Evolutionary conservation across 1,140 invertebrate genomes (phyloP).

Genomic region (Brachionus asplanchnoidis): DNA sequence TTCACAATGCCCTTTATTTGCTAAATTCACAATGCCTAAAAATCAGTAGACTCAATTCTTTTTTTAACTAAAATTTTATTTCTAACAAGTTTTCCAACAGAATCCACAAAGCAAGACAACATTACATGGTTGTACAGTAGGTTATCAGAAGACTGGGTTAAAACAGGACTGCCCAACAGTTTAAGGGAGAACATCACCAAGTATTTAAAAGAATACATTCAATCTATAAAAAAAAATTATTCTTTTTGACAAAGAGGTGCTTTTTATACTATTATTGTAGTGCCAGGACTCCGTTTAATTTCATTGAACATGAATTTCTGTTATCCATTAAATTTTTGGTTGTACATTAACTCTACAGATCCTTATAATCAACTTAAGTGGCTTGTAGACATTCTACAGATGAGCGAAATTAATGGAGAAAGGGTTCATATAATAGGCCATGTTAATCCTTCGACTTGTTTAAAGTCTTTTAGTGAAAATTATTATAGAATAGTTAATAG

Average conservation of each 20-base stretch:
- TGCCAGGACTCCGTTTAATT: constrained; percentile 59
- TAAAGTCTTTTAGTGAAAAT: constrained; percentile 61
- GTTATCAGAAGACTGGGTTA: constrained; percentile 6
- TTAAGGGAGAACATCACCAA: constrained; percentile 7
- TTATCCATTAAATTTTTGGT: constrained; percentile 67
- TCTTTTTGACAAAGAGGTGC: background rate
- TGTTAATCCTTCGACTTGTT: constrained; percentile 74
- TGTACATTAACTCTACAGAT: constrained; percentile 89
- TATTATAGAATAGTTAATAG: constrained; percentile 54
- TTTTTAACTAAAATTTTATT: background rate
- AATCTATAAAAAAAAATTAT: background rate
- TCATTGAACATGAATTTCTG: constrained; percentile 60
- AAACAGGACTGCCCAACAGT: constrained; percentile 16
- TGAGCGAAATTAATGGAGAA: constrained; percentile 82
- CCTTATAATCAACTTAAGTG: constrained; percentile 88
- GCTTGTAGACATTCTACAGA: constrained; percentile 66
- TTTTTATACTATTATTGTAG: constrained; percentile 45
- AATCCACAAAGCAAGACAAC: constrained; percentile 1
- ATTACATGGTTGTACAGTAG: constrained; percentile 34
- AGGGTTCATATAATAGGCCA: constrained; percentile 94
- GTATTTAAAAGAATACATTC: background rate
- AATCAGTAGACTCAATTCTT: background rate
- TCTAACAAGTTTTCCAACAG: constrained; percentile 21
- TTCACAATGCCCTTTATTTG: too few relatives aligned
- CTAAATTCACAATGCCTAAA: too few relatives aligned